Conservation (phyloP, 2,113 vertebrate genomes). For the Glaucomys volans region DNA sequence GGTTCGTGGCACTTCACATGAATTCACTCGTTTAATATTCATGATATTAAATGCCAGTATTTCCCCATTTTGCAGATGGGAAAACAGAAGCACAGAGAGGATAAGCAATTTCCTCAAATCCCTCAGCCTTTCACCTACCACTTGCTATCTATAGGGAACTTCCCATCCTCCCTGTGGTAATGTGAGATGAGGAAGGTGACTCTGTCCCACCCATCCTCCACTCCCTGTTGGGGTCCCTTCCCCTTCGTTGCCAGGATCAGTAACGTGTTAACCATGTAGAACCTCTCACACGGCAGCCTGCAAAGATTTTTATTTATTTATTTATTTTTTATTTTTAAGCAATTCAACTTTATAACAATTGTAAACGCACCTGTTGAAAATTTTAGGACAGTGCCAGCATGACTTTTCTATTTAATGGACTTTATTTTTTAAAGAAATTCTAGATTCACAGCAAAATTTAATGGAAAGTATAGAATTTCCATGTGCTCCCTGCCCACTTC, state of each 20-base stretch:
- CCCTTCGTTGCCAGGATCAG: not conserved
- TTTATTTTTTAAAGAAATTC: not conserved
- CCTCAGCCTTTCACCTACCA: too few species aligned
- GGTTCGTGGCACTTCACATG: not conserved
- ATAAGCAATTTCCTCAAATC: not conserved
- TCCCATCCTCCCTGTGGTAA: not conserved
- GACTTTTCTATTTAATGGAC: not conserved
- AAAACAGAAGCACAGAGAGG: too few species aligned
- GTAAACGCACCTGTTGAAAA: not conserved
- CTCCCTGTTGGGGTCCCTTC: not conserved
- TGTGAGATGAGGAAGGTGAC: not conserved
- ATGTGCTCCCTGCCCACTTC: accelerated
- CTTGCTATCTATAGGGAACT: not conserved
- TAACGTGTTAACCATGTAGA: not conserved
- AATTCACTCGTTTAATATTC: not conserved
- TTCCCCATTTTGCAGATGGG: not conserved
- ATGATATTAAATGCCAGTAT: not conserved
- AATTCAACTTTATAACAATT: not conserved
- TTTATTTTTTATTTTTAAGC: too few species aligned
- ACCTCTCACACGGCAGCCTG: not conserved
- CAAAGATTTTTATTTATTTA: too few species aligned
- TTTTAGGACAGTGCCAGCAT: not conserved
- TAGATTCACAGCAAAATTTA: not conserved
- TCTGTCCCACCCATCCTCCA: too few species aligned
- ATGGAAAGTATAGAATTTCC: not conserved